Evolutionary conservation across 2,888 invertebrate species (phyloP).

Genomic region (Dendrolimus houi): DNA sequence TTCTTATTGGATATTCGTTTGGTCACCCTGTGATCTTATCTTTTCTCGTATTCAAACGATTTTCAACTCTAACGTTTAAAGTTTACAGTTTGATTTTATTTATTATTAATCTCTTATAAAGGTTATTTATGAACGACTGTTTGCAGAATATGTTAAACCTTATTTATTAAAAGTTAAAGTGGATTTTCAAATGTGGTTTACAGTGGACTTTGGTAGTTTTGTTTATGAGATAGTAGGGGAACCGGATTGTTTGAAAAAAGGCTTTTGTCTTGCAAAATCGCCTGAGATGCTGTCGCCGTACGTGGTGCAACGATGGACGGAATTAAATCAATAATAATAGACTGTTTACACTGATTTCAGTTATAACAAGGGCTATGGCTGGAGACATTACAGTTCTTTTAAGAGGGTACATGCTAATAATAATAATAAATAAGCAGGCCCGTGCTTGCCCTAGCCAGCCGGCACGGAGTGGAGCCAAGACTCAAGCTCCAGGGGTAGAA

Average conservation of each 20-base stretch:
- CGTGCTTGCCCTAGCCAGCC: too few relatives aligned
- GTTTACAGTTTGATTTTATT: background rate
- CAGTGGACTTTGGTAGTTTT: background rate
- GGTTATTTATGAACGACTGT: background rate
- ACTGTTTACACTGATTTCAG: too few relatives aligned
- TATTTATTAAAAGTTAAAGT: background rate
- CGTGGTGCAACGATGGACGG: background rate
- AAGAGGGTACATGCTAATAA: too few relatives aligned
- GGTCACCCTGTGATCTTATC: background rate
- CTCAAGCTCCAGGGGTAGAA: too few relatives aligned
- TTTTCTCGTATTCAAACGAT: background rate
- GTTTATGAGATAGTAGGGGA: constrained; percentile 1
- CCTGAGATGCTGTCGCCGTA: background rate
- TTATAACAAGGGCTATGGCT: too few relatives aligned
- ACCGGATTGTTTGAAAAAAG: constrained; percentile 21
- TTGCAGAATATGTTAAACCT: background rate
- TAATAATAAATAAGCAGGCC: too few relatives aligned
- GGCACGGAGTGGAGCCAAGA: too few relatives aligned
- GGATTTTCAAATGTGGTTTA: background rate
- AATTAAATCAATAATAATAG: too few relatives aligned
- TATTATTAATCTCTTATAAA: background rate
- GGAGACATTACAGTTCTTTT: too few relatives aligned
- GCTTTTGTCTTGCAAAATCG: constrained; percentile 17
- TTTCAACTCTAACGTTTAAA: background rate
- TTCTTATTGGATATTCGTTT: background rate